Percentiles rank a stretch among this genome's conserved stretches.
Evolutionary conservation across 1,140 invertebrate species (phyloP).

Genomic region (Drosophila arizonae): DNA sequence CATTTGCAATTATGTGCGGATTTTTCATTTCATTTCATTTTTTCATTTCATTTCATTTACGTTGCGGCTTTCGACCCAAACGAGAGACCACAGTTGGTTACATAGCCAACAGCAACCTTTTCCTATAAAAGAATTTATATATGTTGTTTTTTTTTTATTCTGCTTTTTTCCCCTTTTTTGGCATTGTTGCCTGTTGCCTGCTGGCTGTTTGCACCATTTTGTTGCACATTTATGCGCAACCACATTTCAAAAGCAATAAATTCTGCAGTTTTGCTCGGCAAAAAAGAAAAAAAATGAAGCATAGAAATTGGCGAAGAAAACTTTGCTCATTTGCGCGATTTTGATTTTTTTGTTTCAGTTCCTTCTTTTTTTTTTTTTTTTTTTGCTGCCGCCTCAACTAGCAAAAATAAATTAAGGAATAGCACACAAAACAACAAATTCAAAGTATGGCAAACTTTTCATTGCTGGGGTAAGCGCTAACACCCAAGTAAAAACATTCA

Average conservation of each 20-base stretch:
- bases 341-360: constrained; percentile 48
- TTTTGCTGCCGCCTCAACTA: background rate
- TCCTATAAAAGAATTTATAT: constrained; percentile 15
- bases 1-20: constrained; percentile 78
- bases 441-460: constrained; percentile 56
- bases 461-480: constrained; percentile 22
- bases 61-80: constrained; percentile 27
- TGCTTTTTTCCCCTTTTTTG: constrained; percentile 2
- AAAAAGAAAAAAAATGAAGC: constrained; percentile 14
- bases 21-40: constrained; percentile 66
- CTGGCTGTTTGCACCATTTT: constrained; percentile 27
- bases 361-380: too few relatives aligned
- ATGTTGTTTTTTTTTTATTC: constrained; percentile 8
- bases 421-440: constrained; percentile 49
- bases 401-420: constrained; percentile 66
- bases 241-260: constrained; percentile 80
- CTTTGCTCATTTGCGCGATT: constrained; percentile 78
- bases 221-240: constrained; percentile 75
- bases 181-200: constrained; percentile 14
- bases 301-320: constrained; percentile 48
- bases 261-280: constrained; percentile 60
- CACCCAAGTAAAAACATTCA: constrained; percentile 44
- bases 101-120: constrained; percentile 27
- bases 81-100: constrained; percentile 53
- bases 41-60: constrained; percentile 55